phyloP scores from a whole-genome alignment of 1,140 invertebrate genomes.

The Lepidurus packardi region DNA sequence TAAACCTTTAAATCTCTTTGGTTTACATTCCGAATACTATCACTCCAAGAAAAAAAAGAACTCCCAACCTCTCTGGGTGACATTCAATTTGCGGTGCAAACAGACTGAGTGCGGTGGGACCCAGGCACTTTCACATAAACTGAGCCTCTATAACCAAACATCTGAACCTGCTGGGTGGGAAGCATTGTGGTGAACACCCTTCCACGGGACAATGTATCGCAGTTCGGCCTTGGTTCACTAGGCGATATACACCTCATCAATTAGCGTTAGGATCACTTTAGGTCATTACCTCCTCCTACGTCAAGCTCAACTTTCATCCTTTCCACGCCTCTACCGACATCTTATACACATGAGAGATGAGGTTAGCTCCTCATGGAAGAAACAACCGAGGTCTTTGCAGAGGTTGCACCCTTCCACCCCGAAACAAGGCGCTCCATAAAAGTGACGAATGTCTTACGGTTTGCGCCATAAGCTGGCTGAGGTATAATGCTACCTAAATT shows the following conservation, averaged over 20 bases:
- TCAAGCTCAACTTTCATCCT: neutral
- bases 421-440: neutral
- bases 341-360: neutral
- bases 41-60: too few relatives aligned
- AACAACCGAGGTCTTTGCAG: neutral
- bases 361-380: neutral
- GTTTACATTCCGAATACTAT: too few relatives aligned
- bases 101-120: neutral
- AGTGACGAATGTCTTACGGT: constrained; percentile 1
- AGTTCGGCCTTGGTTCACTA: neutral
- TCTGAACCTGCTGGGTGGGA: neutral
- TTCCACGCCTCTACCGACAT: neutral
- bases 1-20: too few relatives aligned
- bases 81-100: too few relatives aligned
- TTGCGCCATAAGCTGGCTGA: neutral
- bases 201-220: neutral
- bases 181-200: neutral
- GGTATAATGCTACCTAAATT: neutral
- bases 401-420: neutral
- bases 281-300: constrained; percentile 18
- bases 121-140: neutral
- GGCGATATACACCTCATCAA: neutral
- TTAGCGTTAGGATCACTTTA: neutral
- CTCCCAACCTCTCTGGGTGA: too few relatives aligned
- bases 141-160: neutral